Base-by-base conservation (phyloP, 2,888 invertebrate genomes). In the Carcina quercana region DNA sequence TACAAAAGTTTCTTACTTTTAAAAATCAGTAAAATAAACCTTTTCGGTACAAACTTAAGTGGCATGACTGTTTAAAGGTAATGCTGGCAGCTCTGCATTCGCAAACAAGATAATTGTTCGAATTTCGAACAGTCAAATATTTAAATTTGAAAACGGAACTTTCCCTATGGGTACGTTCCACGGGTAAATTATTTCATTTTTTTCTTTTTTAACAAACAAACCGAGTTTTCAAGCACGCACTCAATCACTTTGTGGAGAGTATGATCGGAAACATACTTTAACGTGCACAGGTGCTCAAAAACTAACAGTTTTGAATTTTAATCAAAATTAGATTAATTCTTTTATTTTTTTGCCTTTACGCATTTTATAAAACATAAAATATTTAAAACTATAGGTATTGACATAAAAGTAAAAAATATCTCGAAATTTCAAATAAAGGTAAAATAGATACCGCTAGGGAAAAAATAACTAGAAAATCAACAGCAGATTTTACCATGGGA, bases 71-170 rank as follows among this genome's bases (percentile, higher is more conserved):
- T 39, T 34, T 11, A 5, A 47, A 38, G 15, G 12, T 37, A 34
- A 11, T 11, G 33, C 31, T 32, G 32, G 40, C 39, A 59, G 47
- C 50, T 45, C 42, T 47, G 54, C 32, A 61, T 61, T 62, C 50
- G 62, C 50, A 58, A 67, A 68, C 60, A 59, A 67, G 70, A 68
- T 76, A 78, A 78, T 75, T 64, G 65, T 69, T 66, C 56, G 62
- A 55, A 70, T 72, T 74, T 70, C 56, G 68, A 69, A 69, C 66
- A 64, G 63, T 60, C 65, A 71, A 72, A 74, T 73, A 69, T 73
- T 72, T 70, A 67, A 68, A 61, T 66, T 61, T 56, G 51, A 48
- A 53, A 58, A 58, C 52, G 50, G 60, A 61, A 58, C 68, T 63
- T 68, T 36, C 36, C 32, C 63, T 47, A 52, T 61, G 64, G 66